Percentiles rank a stretch among this genome's conserved stretches.
phyloP scores from a whole-genome alignment of 2,797 vertebrate genomes.

The Adelosebastes latens region DNA sequence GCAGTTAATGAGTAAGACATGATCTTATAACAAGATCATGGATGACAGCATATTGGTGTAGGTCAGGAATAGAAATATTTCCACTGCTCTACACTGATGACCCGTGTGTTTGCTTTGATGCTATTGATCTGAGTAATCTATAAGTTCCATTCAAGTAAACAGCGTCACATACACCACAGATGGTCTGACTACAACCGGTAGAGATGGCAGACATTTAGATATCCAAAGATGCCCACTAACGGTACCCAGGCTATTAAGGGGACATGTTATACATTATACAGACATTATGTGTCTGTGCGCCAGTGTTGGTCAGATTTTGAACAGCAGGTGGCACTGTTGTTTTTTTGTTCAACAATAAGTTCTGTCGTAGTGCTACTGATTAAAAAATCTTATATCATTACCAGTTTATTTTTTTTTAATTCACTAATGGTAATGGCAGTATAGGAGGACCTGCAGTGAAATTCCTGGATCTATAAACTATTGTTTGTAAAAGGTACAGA shows the following conservation, averaged over 20 bases:
- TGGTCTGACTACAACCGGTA: neutral
- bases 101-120: neutral
- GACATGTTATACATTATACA: neutral
- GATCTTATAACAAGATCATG: neutral
- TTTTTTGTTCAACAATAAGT: neutral
- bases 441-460: neutral
- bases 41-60: too few species aligned
- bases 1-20: neutral
- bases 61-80: neutral
- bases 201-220: neutral
- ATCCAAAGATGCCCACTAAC: neutral
- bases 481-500: neutral
- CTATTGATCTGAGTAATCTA: neutral
- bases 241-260: neutral
- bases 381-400: neutral
- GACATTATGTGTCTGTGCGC: neutral
- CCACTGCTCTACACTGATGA: neutral
- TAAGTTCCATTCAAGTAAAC: neutral
- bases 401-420: neutral
- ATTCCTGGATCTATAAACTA: neutral
- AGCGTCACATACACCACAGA: neutral
- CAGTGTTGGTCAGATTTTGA: constrained; percentile 17
- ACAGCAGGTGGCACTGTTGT: constrained; percentile 80
- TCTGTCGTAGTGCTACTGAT: neutral
- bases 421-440: neutral